Percentiles rank a stretch among this genome's conserved stretches.
These are phyloP conservation scores for Lepilemur septentrionalis DNA, from an alignment of 2,797 vertebrate genomes.

Conservation along the genomic window DNA sequence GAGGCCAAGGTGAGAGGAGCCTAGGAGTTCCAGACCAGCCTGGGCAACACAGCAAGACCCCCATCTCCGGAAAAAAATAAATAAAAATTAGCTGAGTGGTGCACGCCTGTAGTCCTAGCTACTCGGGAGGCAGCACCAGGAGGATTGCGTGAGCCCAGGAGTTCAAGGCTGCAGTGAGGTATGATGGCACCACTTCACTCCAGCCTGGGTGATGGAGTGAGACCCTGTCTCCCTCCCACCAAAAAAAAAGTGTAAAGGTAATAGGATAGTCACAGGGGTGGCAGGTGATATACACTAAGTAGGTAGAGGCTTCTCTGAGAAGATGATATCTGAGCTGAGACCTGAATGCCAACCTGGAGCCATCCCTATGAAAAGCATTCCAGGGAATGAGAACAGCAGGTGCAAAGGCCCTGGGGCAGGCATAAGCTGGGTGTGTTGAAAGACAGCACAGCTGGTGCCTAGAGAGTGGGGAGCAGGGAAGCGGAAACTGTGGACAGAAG, in stretches of 20 bases:
- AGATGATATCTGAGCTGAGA: background rate
- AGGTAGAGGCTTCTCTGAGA: background rate
- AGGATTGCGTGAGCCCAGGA: too few species aligned
- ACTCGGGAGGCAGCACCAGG: too few species aligned
- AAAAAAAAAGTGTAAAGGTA: background rate
- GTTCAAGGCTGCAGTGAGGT: too few species aligned
- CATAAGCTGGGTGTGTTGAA: background rate
- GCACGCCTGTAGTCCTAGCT: too few species aligned
- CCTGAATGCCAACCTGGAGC: background rate
- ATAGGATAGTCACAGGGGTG: background rate
- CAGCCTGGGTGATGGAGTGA: too few species aligned
- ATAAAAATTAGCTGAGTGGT: too few species aligned
- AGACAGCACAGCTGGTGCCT: background rate
- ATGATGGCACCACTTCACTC: too few species aligned
- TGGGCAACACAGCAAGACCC: too few species aligned
- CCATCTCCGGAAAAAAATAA: too few species aligned
- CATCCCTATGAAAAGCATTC: background rate
- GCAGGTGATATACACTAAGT: background rate
- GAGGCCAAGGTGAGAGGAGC: too few species aligned
- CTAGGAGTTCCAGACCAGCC: too few species aligned
- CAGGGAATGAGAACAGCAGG: background rate
- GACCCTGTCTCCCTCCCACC: too few species aligned
- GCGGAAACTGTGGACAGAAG: background rate
- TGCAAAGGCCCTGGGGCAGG: background rate
- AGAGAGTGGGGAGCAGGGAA: background rate